Percentiles rank a stretch among this genome's conserved stretches.
Conservation (phyloP, 2,888 invertebrate species). For the Callosobruchus maculatus region DNA sequence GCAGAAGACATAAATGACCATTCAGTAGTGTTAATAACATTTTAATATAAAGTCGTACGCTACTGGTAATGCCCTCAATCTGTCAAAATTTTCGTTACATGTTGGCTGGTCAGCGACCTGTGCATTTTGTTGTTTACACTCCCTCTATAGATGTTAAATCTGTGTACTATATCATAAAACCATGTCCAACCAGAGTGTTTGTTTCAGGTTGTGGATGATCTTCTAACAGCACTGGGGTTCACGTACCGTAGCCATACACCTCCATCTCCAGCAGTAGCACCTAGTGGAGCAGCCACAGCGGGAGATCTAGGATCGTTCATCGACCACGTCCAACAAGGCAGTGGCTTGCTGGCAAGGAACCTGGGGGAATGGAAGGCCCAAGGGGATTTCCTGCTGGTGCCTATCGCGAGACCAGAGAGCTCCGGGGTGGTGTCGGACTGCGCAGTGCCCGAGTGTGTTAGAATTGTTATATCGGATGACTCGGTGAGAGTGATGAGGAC, state of each 20-base stretch:
- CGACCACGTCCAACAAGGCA: conserved; percentile 41
- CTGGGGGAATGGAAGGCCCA: conserved; percentile 15
- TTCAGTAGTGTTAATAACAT: no score
- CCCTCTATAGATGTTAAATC: no score
- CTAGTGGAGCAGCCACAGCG: conserved; percentile 45
- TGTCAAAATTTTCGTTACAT: no score
- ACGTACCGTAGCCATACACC: conserved; percentile 42
- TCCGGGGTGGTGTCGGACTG: conserved; percentile 39
- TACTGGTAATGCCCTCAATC: no score
- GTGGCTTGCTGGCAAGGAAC: background rate
- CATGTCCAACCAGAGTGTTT: background rate
- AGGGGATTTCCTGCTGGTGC: conserved; percentile 43
- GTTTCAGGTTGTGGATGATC: conserved; percentile 45
- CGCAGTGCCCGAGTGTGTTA: conserved; percentile 11
- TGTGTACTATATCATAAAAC: no score
- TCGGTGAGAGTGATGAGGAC: conserved; percentile 29
- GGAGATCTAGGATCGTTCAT: conserved; percentile 45
- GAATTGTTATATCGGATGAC: conserved; percentile 30
- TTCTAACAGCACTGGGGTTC: conserved; percentile 49
- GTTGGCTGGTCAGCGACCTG: no score
- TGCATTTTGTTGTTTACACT: no score
- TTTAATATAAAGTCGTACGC: no score
- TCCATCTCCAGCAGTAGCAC: conserved; percentile 39
- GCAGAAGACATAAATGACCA: no score
- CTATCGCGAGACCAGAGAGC: conserved; percentile 45